Conservation (phyloP, 1,140 invertebrate genomes). For the Mylabris phalerata region DNA sequence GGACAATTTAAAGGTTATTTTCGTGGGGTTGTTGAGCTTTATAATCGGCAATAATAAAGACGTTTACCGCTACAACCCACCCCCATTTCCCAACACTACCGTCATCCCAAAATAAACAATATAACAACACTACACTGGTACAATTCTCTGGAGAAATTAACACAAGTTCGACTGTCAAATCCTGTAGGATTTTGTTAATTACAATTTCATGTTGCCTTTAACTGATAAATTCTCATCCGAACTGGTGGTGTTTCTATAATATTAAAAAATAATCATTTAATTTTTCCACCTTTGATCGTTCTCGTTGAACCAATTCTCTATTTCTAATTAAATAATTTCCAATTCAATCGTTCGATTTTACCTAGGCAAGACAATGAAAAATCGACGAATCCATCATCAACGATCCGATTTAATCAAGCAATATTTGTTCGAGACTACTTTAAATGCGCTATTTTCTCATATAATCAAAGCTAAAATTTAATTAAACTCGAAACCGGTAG, state of each 20-base stretch:
- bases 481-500: constrained; percentile 33
- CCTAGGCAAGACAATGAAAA: constrained; percentile 12
- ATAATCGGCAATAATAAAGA: constrained; percentile 23
- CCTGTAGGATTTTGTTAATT: constrained; percentile 23
- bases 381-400: constrained; percentile 29
- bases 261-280: constrained; percentile 7
- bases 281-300: neutral
- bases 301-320: too few relatives aligned
- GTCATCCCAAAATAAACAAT: constrained; percentile 15
- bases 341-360: neutral
- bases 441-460: constrained; percentile 33
- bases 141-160: constrained; percentile 25
- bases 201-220: constrained; percentile 22
- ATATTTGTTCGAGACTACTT: constrained; percentile 36
- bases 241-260: too few relatives aligned
- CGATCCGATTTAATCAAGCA: constrained; percentile 37
- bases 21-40: constrained; percentile 15
- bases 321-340: too few relatives aligned
- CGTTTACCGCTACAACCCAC: constrained; percentile 5
- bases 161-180: constrained; percentile 25
- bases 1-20: constrained; percentile 7
- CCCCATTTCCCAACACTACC: too few relatives aligned
- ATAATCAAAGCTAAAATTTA: constrained; percentile 39
- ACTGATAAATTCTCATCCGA: too few relatives aligned
- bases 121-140: constrained; percentile 12